Evolutionary conservation across 2,113 vertebrate genomes (phyloP), one percentile per base, ranked within the genome.

Genomic region (Athene noctua): DNA sequence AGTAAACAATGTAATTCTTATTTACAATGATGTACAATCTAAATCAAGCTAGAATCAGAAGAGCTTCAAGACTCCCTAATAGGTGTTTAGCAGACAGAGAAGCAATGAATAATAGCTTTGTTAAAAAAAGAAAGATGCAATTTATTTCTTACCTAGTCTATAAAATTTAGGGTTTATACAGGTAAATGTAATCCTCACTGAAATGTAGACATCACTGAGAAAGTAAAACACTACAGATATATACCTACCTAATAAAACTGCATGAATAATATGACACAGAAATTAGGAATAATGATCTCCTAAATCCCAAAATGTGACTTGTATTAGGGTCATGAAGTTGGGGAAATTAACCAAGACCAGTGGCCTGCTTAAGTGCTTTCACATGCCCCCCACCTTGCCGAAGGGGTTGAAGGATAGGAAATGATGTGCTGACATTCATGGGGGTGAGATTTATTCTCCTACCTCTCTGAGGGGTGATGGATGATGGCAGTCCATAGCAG

Each of bases 311-410:
- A 63, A 61, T 44, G 26, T 75, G 85, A 82, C 36, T 25, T 75
- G 7, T 32, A 20, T 84, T 65, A 30, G 21, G 5, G 19, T 70
- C 19, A 23, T 17, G 13, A 79, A 21, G 4, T 0, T 79, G 49
- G 42, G 23, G 21, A 21, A 81, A 75, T 22, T 30, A 65, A 66
- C 7, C 0, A 0, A 80, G 67, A 44, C 71, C 42, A n/a, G 36
- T 21, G 66, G 47, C 15, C 32, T 62, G 16, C 0, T 1, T 65
- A 61, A 92, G 7, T 29, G 27, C 11, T 83, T 83, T 77, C 46
- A 54, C 5, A 1, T 58, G 52, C 18, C 15, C 9, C 15, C 9
- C 4, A 1, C 2, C 23, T 68, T 61, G 29, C 36, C 1, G 1
- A 5, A 32, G 62, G 40, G 14, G 34, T 1, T 27, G 36, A 73